These are phyloP conservation scores for Drosophila nebulosa DNA, from an alignment of 1,140 invertebrate genomes.

Conservation along the genomic window DNA sequence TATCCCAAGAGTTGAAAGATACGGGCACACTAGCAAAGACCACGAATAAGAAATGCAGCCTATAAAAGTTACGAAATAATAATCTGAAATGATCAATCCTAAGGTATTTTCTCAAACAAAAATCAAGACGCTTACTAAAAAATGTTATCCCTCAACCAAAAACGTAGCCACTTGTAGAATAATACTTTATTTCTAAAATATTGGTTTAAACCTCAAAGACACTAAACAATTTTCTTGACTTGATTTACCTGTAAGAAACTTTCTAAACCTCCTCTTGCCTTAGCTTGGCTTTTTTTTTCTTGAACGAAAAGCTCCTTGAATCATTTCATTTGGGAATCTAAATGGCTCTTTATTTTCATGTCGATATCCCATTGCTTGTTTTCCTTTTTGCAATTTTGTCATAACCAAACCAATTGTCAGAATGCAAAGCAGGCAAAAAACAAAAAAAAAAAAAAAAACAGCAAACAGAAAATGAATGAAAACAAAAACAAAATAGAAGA, in stretches of 20 bases:
- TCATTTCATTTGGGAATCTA: not conserved
- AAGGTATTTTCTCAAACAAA: too few species aligned
- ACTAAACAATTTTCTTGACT: too few species aligned
- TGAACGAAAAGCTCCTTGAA: not conserved
- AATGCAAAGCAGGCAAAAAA: not conserved
- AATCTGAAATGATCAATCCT: too few species aligned
- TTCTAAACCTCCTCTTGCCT: not conserved
- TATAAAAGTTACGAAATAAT: too few species aligned
- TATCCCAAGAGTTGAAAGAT: too few species aligned
- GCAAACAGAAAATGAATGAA: not conserved
- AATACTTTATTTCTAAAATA: too few species aligned
- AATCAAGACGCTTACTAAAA: too few species aligned
- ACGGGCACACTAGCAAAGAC: too few species aligned
- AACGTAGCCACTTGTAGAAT: too few species aligned
- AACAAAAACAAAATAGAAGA: not conserved
- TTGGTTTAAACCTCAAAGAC: too few species aligned
- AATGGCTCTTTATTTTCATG: not conserved
- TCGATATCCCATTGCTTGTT: not conserved
- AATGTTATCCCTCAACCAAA: too few species aligned
- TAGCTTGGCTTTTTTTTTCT: not conserved
- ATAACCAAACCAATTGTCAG: slow-evolving; percentile 25
- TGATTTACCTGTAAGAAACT: not conserved
- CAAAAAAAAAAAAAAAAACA: not conserved
- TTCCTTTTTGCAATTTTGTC: slow-evolving; percentile 19
- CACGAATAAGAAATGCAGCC: too few species aligned